Base-by-base conservation (phyloP, 2,797 vertebrate species). In the Staurois parvus region DNA sequence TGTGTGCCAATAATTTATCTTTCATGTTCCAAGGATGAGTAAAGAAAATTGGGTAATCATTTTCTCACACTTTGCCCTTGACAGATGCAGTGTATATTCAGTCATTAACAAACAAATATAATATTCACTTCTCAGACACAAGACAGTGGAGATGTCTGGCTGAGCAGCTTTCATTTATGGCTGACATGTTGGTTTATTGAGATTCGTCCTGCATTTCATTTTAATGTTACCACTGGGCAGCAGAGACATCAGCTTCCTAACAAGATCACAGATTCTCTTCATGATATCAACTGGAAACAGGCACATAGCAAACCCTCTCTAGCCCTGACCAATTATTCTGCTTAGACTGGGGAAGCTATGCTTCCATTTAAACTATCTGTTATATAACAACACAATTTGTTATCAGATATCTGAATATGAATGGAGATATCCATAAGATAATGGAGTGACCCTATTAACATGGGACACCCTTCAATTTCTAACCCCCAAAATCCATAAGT, bases 291-390 rank as follows among this genome's bases (percentile, higher is more conserved):
- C 62, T 21, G 15, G 1, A 62, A 68, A 28, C 76, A 45, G 62
- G 40, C 76, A 45, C 37, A 30, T 37, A 30, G 62, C 11, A 68
- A 79, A 30, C 26, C 21, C 37, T 15, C 62, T 45, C 76, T 68
- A 62, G 30, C 37, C 40, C 76, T 68, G 76, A 79, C 32, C 76
- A 79, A 67, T 66, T 42, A 66, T 59, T 42, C 8, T 67, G 75
- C 30, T 62, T 30, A 10, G 76, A 79, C 11, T 64, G 32, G 64
- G 62, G 62, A 42, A 79, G 62, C 24, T 67, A 29, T 67, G 42
- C 76, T 26, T 24, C 62, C 76, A 45, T 45, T 48, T 19, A 21
- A 67, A 67, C 64, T 28, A 42, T 52, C 9, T 37, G 48, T 56
- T 21, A 21, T 56, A 64, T 21, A 15, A 67, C 34, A 78, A 67